Percentiles rank a stretch among this genome's conserved stretches.
phyloP scores from a whole-genome alignment of 2,113 vertebrate genomes.

The Malurus elegans region DNA sequence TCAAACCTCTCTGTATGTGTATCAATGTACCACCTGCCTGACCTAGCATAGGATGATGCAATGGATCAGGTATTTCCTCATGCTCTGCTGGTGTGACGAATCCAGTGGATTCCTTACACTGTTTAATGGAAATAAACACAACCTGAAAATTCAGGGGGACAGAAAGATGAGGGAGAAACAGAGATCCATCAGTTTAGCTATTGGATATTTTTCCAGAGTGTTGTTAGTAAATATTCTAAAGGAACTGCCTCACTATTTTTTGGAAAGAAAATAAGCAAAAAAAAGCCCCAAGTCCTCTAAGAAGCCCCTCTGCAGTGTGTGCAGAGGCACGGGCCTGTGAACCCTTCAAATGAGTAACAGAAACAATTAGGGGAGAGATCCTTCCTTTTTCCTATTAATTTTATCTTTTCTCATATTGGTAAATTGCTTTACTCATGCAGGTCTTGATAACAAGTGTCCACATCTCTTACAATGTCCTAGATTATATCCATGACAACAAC shows the following conservation, averaged over 20 bases:
- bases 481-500: not conserved
- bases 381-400: not conserved
- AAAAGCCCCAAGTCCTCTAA: fast-evolving
- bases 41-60: not conserved
- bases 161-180: not conserved
- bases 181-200: not conserved
- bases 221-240: not conserved
- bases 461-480: not conserved
- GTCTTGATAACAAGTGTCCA: not conserved
- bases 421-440: not conserved
- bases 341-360: not conserved
- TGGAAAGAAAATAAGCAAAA: not conserved
- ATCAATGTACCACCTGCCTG: not conserved
- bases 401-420: not conserved
- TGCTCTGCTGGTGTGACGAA: not conserved
- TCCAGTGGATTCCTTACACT: not conserved
- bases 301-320: not conserved
- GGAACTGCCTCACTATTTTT: not conserved
- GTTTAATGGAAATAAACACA: not conserved
- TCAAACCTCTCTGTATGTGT: not conserved
- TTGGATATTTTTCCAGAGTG: not conserved
- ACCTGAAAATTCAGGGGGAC: not conserved
- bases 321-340: too few relatives aligned
- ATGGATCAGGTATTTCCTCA: not conserved
- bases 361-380: not conserved